These are phyloP conservation scores for Drosophila kikkawai DNA, from an alignment of 1,140 invertebrate species.

Conservation along the genomic window DNA sequence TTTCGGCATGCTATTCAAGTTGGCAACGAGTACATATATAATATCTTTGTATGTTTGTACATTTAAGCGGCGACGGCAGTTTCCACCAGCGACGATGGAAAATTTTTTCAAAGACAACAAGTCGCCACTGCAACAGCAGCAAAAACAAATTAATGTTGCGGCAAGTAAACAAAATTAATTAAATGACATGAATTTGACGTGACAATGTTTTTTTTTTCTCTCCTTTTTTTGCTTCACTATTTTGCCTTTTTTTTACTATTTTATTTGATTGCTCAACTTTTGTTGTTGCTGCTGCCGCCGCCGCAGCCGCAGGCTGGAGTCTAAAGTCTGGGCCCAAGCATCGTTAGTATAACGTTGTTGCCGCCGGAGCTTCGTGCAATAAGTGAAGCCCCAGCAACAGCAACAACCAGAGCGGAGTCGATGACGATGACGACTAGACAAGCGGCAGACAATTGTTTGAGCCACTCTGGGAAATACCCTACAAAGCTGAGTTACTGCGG, in stretches of 20 bases:
- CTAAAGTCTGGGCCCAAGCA: slow-evolving; percentile 57
- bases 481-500: background rate
- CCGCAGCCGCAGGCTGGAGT: slow-evolving; percentile 33
- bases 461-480: slow-evolving; percentile 52
- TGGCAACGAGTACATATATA: slow-evolving; percentile 4
- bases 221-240: slow-evolving; percentile 10
- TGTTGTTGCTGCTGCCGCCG: slow-evolving; percentile 21
- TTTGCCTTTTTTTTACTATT: slow-evolving; percentile 46
- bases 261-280: slow-evolving; percentile 79
- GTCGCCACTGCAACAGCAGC: slow-evolving; percentile 60
- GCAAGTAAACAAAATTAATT: slow-evolving; percentile 84
- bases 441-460: slow-evolving; percentile 73
- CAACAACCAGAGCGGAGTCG: slow-evolving; percentile 38
- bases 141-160: slow-evolving; percentile 76
- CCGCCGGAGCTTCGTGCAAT: slow-evolving; percentile 54
- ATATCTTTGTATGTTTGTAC: slow-evolving; percentile 1
- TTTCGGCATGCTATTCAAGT: slow-evolving; percentile 55
- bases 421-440: slow-evolving; percentile 76
- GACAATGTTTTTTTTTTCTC: slow-evolving; percentile 77
- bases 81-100: slow-evolving; percentile 67
- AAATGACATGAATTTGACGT: slow-evolving; percentile 85
- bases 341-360: slow-evolving; percentile 62
- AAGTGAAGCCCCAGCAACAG: slow-evolving; percentile 12
- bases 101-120: slow-evolving; percentile 82
- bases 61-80: slow-evolving; percentile 41